Evolutionary conservation across 2,797 vertebrate species (phyloP).

Genomic region (Lophius americanus): DNA sequence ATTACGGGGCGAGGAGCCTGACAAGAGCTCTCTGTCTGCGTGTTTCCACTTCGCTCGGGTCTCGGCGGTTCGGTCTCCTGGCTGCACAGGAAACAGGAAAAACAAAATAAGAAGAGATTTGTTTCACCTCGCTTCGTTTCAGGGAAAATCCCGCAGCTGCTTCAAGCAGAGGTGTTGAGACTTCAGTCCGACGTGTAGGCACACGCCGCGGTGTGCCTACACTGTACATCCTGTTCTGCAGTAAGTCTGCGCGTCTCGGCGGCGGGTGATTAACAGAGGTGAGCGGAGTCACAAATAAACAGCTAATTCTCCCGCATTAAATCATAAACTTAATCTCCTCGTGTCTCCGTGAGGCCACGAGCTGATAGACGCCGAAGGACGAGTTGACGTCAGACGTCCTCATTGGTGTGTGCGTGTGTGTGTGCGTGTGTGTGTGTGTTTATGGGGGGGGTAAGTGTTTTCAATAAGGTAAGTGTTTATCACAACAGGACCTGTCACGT

Average conservation of each 20-base stretch:
- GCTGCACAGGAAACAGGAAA: slow-evolving; percentile 54
- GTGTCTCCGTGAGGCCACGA: slow-evolving; percentile 23
- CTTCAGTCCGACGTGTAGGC: slow-evolving; percentile 44
- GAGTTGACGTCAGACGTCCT: slow-evolving; percentile 52
- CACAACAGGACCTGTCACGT: slow-evolving; percentile 21
- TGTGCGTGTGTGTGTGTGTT: no score
- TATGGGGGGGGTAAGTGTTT: background rate
- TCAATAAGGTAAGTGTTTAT: slow-evolving; percentile 64
- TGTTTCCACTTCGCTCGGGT: slow-evolving; percentile 69
- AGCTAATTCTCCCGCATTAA: slow-evolving; percentile 37
- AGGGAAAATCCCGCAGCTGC: slow-evolving; percentile 64
- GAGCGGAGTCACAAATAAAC: slow-evolving; percentile 35
- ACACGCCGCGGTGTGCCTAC: slow-evolving; percentile 38
- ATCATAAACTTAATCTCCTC: slow-evolving; percentile 28
- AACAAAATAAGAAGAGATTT: slow-evolving; percentile 63
- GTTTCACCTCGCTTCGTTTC: slow-evolving; percentile 61
- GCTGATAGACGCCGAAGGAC: slow-evolving; percentile 41
- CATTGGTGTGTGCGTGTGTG: background rate
- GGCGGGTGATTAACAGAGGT: slow-evolving; percentile 37
- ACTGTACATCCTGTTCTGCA: slow-evolving; percentile 7
- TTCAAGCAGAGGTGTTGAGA: slow-evolving; percentile 50
- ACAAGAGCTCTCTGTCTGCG: slow-evolving; percentile 71
- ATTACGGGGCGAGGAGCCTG: slow-evolving; percentile 62
- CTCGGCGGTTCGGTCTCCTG: slow-evolving; percentile 64
- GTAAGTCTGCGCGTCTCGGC: slow-evolving; percentile 17